Base-by-base conservation (phyloP, 2,888 invertebrate species). In the Leptinotarsa peninsularis region DNA sequence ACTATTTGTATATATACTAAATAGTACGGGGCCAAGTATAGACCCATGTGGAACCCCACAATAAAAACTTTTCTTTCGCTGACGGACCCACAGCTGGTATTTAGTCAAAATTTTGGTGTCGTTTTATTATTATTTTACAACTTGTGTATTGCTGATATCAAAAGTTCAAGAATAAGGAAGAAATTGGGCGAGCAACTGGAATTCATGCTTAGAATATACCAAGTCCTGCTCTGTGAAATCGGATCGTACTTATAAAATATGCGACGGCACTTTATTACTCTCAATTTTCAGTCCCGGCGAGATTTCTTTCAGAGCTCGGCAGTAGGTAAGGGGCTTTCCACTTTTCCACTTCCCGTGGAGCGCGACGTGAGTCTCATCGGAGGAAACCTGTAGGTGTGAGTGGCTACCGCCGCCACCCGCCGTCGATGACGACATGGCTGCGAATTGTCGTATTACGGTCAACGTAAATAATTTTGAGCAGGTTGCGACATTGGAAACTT, bases 221-320 rank as follows among this genome's bases (percentile, higher is more conserved):
- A 0, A 72, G 56, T 69, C 72, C 75, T 17, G n/a, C 73, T 58
- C 76, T 76, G 76, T 43, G 33, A 43, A 18, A 60, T 58, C 68
- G 66, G 67, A 81, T 81, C 78, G 80, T 78, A 75, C 78, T 76
- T 76, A 83, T 87, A 85, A 88, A 87, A 87, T 87, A 88, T 88
- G 85, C 86, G 82, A 80, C 74, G 83, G 83, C 87, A 87, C 86
- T 88, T 87, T 87, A 87, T 88, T 88, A 87, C 86, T 84, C 86
- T 87, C 87, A 86, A 87, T 87, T 88, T 88, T 87, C 88, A 86
- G 82, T 84, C 86, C 87, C 86, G 83, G 82, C 79, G 87, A 81
- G 87, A 85, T 83, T 87, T 86, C 86, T 86, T 85, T 85, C 82
- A 83, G 81, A 80, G 80, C 82, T 72, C 83, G 79, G 82, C 81